Conservation (phyloP, 2,888 invertebrate genomes). For the Plutella xylostella region DNA sequence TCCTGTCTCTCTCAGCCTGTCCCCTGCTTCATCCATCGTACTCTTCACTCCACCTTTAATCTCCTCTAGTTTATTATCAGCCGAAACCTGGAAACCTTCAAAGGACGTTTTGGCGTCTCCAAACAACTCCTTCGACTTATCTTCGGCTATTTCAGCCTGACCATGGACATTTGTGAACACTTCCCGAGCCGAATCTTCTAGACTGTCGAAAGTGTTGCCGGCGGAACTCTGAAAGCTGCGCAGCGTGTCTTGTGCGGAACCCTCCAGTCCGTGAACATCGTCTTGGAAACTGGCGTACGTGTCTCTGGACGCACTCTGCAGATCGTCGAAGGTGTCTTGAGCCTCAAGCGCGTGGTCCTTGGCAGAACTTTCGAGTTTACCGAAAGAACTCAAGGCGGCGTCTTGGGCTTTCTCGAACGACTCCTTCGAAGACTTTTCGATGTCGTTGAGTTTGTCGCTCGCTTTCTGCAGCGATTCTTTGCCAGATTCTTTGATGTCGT, state of each 20-base stretch:
- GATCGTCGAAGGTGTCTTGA: conserved; percentile 50
- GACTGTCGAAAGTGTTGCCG: conserved; percentile 58
- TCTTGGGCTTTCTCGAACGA: conserved; percentile 52
- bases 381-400: conserved; percentile 59
- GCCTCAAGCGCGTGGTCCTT: conserved; percentile 53
- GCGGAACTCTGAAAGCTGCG: conserved; percentile 63
- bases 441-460: conserved; percentile 28
- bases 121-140: conserved; percentile 42
- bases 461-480: conserved; percentile 34
- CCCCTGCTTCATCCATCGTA: conserved; percentile 34
- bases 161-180: conserved; percentile 30
- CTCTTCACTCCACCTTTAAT: conserved; percentile 37
- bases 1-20: conserved; percentile 34
- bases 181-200: conserved; percentile 52
- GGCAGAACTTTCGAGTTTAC: conserved; percentile 56
- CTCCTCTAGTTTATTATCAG: conserved; percentile 56
- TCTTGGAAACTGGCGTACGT: conserved; percentile 53
- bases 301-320: conserved; percentile 55
- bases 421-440: conserved; percentile 43
- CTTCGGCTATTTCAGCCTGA: conserved; percentile 33
- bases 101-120: conserved; percentile 45
- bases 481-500: conserved; percentile 26
- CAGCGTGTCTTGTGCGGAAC: conserved; percentile 53
- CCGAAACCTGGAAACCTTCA: conserved; percentile 58
- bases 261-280: conserved; percentile 49